These are phyloP conservation scores for Drosophila multiciliata DNA, from an alignment of 2,888 invertebrate species.

Conservation along the genomic window DNA sequence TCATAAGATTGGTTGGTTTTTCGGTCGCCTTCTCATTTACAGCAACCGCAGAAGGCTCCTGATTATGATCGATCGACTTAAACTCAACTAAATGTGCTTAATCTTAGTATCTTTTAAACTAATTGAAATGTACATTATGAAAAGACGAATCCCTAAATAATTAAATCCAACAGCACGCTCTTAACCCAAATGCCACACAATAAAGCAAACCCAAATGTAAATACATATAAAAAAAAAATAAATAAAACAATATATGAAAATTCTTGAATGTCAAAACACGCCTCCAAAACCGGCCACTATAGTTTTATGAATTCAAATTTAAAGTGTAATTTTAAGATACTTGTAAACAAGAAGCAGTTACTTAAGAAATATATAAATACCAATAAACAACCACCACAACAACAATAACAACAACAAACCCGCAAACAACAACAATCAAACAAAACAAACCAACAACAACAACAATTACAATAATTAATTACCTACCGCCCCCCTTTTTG, in stretches of 20 bases:
- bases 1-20: conserved; percentile 84
- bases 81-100: conserved; percentile 33
- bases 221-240: conserved; percentile 27
- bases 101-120: conserved; percentile 21
- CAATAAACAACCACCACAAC: conserved; percentile 24
- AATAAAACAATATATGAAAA: conserved; percentile 7
- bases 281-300: conserved; percentile 35
- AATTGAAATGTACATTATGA: conserved; percentile 52
- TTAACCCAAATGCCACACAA: conserved; percentile 43
- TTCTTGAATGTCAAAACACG: conserved; percentile 56
- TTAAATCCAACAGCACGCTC: conserved; percentile 67
- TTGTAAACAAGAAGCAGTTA: conserved; percentile 35
- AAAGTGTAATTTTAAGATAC: conserved; percentile 50
- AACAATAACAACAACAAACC: conserved; percentile 41
- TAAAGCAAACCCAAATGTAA: conserved; percentile 42
- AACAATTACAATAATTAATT: conserved; percentile 71
- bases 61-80: conserved; percentile 69
- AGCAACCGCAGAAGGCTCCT: conserved; percentile 93
- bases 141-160: conserved; percentile 30
- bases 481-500: conserved; percentile 77
- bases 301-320: conserved; percentile 17
- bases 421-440: conserved; percentile 32
- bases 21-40: conserved; percentile 93
- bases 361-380: conserved; percentile 27
- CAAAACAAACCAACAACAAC: conserved; percentile 39